Conservation (phyloP, 2,888 invertebrate genomes). For the Malacosoma neustria region DNA sequence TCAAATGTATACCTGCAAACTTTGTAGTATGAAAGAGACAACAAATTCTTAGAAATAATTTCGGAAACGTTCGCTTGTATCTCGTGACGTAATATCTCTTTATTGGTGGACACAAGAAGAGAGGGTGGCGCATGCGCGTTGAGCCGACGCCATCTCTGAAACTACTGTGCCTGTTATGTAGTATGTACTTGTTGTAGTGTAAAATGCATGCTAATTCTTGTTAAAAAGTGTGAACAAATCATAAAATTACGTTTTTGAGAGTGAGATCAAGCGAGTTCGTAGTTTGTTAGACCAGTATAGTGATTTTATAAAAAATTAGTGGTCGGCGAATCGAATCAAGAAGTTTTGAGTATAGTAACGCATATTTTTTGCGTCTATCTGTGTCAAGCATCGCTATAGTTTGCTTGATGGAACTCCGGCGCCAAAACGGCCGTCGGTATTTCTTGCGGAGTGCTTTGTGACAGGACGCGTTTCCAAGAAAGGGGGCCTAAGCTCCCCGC, state of each 20-base stretch:
- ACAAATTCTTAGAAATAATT: constrained; percentile 6
- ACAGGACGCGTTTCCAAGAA: constrained; percentile 29
- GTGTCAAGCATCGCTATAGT: constrained; percentile 36
- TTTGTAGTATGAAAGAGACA: constrained; percentile 21
- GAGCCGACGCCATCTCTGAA: constrained; percentile 74
- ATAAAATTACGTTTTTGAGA: constrained; percentile 46
- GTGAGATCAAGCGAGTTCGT: constrained; percentile 40
- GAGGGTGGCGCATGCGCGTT: constrained; percentile 75
- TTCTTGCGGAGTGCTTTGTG: constrained; percentile 30
- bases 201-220: constrained; percentile 47
- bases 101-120: constrained; percentile 49
- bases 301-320: constrained; percentile 27
- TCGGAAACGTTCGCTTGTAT: constrained; percentile 40
- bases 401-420: constrained; percentile 52
- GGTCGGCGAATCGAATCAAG: constrained; percentile 55
- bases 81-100: constrained; percentile 42
- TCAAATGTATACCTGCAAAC: too few species aligned
- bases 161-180: constrained; percentile 63
- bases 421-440: constrained; percentile 49
- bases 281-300: constrained; percentile 31
- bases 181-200: constrained; percentile 50
- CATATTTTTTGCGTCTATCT: constrained; percentile 69
- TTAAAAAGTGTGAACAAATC: constrained; percentile 44
- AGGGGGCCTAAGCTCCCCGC: constrained; percentile 40
- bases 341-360: constrained; percentile 67